Evolutionary conservation across 2,797 vertebrate genomes (phyloP), one percentile per base, ranked within the genome.

Genomic region (Sibirionetta formosa): DNA sequence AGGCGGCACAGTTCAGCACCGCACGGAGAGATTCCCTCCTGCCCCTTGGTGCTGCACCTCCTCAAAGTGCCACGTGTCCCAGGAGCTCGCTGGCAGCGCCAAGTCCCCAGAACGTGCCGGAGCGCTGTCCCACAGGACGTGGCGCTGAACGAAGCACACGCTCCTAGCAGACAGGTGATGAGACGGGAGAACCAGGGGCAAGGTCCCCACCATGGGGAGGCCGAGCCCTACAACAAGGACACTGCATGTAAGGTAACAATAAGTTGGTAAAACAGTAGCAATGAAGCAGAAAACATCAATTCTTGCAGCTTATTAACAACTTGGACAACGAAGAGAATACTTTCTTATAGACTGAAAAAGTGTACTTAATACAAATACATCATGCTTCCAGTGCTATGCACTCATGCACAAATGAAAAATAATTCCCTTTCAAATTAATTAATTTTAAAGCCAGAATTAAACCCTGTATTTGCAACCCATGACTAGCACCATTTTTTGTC

Each of bases 1-100:
- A n/a, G 24, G 22, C 19, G 11, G 18, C 5, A 4, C 1, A 14
- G 71, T 18, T 29, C n/a, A 22, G 16, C 2, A 3, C 13, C 3
- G 31, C 36, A 40, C 4, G n/a, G 58, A 44, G 38, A 22, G 6
- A 31, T 64, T 36, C 24, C 18, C 14, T 61, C 48, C 82, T 8
- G 31, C 53, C n/a, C 86, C 48, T 71, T 31, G 8, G 35, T 65
- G 29, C n/a, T 1, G 3, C 64, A 40, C 4, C 16, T 29, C 57
- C 92, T 63, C 42, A 56, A 48, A 58, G 82, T 1, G 40, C 5
- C 60, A 31, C 0, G 7, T 4, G 9, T 33, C 8, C 1, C 13
- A 38, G 27, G 24, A 60, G 22, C 40, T 38, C 40, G 35, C 69
- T 58, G 36, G 38, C 72, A 20, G 2, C n/a, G 50, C 14, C 36